Evolutionary conservation across 37 sponge, comb jelly and placozoan genomes (phyloP).

Genomic region (Axinella damicornis): DNA sequence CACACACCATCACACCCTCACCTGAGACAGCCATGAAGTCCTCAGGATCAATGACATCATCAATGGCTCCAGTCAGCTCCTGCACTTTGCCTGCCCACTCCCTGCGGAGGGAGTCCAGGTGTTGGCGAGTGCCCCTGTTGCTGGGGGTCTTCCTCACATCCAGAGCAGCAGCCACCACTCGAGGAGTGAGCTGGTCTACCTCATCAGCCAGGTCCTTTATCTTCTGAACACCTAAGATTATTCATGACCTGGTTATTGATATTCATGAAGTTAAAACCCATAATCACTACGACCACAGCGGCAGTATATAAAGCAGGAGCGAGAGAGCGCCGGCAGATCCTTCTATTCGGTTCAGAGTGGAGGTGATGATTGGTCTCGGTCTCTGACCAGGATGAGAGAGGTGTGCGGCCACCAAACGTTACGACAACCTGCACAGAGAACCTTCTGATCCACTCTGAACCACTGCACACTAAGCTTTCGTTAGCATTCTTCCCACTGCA

Average conservation of each 20-base stretch:
- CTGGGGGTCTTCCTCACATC: constrained; percentile 53
- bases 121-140: constrained; percentile 29
- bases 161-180: constrained; percentile 69
- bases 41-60: constrained; percentile 79
- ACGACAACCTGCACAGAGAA: constrained; percentile 49
- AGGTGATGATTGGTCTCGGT: constrained; percentile 78
- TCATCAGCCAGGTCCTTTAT: constrained; percentile 57
- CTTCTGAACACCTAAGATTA: constrained; percentile 27
- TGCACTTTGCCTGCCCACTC: constrained; percentile 82
- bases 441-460: constrained; percentile 76
- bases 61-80: constrained; percentile 68
- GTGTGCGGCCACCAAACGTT: constrained; percentile 72
- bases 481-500: too few relatives aligned
- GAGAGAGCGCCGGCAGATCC: constrained; percentile 48
- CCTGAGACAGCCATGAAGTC: constrained; percentile 81
- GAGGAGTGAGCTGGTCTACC: constrained; percentile 70
- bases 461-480: too few relatives aligned
- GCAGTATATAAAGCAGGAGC: background rate
- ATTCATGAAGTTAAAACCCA: constrained; percentile 59
- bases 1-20: constrained; percentile 52
- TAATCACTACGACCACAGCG: background rate
- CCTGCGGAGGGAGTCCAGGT: constrained; percentile 53
- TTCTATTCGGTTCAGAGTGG: constrained; percentile 84
- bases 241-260: constrained; percentile 4
- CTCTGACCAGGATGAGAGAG: constrained; percentile 49